Evolutionary conservation across 2,113 vertebrate genomes (phyloP).

Genomic region (Nicator chloris): DNA sequence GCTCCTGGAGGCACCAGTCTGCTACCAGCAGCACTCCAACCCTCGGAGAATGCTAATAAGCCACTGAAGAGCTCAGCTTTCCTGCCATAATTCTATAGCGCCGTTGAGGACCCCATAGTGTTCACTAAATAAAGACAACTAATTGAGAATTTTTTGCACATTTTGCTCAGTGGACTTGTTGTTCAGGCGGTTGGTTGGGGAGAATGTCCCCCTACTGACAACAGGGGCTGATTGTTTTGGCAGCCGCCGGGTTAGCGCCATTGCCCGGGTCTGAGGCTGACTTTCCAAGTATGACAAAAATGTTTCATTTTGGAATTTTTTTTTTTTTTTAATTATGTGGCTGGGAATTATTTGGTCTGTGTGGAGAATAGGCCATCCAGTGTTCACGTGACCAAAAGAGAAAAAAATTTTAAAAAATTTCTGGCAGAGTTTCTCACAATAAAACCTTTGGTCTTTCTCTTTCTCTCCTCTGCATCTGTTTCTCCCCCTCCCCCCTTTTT

Average conservation of each 20-base stretch:
- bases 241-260: slow-evolving; percentile 59
- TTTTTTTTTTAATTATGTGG: slow-evolving; percentile 62
- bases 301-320: slow-evolving; percentile 74
- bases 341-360: slow-evolving; percentile 67
- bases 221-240: slow-evolving; percentile 75
- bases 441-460: slow-evolving; percentile 57
- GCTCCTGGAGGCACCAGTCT: slow-evolving; percentile 78
- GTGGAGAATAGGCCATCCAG: neutral
- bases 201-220: slow-evolving; percentile 77
- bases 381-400: neutral
- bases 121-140: slow-evolving; percentile 86
- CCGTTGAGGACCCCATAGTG: slow-evolving; percentile 80
- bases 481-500: fast-evolving
- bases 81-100: slow-evolving; percentile 82
- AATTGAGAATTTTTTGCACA: slow-evolving; percentile 88
- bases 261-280: slow-evolving; percentile 67
- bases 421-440: slow-evolving; percentile 71
- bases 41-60: slow-evolving; percentile 84
- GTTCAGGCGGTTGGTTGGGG: slow-evolving; percentile 75
- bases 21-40: slow-evolving; percentile 76
- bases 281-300: slow-evolving; percentile 85
- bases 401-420: neutral
- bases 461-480: neutral
- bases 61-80: slow-evolving; percentile 77
- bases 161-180: slow-evolving; percentile 79